Evolutionary conservation across 2,113 vertebrate species (phyloP).

Genomic region (Takifugu bimaculatus): DNA sequence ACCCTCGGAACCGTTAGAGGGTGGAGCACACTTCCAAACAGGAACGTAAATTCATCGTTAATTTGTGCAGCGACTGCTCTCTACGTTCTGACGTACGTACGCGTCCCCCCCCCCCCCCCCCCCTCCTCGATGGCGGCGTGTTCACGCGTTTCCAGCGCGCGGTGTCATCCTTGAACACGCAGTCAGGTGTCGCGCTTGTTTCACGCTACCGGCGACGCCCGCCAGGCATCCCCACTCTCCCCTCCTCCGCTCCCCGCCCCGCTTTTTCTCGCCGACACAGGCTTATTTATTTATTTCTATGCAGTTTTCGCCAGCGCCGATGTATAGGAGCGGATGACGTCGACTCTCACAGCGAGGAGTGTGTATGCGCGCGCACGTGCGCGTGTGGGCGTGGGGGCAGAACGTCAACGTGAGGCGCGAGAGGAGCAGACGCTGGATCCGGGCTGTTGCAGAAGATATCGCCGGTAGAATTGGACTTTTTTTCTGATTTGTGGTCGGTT

Average conservation of each 20-base stretch:
- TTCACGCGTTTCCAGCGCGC: constrained; percentile 48
- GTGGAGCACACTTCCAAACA: too few species aligned
- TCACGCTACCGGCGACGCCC: constrained; percentile 60
- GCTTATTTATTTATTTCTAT: constrained; percentile 20
- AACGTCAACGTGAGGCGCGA: constrained; percentile 44
- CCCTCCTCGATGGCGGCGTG: constrained; percentile 32
- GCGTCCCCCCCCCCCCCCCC: constrained; percentile 20
- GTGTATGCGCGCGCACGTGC: constrained; percentile 15
- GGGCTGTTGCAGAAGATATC: neutral
- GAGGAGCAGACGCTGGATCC: constrained; percentile 9
- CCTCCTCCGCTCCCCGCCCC: neutral
- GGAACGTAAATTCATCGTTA: neutral
- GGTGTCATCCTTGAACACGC: constrained; percentile 73
- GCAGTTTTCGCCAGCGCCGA: neutral
- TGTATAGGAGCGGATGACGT: constrained; percentile 45
- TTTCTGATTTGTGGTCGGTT: too few species aligned
- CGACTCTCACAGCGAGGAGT: neutral
- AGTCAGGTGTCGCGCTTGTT: constrained; percentile 74
- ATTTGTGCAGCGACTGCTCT: neutral
- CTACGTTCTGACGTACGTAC: constrained; percentile 26
- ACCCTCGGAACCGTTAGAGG: too few species aligned
- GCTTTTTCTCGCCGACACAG: constrained; percentile 11
- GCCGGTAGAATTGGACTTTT: too few species aligned
- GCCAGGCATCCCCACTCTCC: constrained; percentile 7
- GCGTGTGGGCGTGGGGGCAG: constrained; percentile 50